Base-by-base conservation (phyloP, 2,113 vertebrate genomes). In the Hydrochoerus hydrochaeris region DNA sequence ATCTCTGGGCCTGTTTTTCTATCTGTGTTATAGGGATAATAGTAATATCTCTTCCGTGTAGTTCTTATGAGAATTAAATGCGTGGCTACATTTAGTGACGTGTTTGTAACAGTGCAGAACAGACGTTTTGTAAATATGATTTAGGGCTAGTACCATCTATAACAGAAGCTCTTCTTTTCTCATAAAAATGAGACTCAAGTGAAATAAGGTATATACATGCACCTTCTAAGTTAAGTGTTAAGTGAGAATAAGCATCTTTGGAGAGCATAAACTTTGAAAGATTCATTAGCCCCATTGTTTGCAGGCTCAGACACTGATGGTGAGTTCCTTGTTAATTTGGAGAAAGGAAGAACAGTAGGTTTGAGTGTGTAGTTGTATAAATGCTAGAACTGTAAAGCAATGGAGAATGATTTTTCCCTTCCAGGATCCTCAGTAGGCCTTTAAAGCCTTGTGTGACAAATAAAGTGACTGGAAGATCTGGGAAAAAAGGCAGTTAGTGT, bases 381-480 rank as follows among this genome's bases (percentile, higher is more conserved):
- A 52, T 78, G 63, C 62, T 88, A 16, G 73, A 71, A 20, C 35
- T 52, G 44, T 95, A 67, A 71, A 85, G 52, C 57, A 71, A 11
- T 24, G 28, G 16, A 44, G 62, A 71, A n/a, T 81, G 69, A 85
- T 38, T 93, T 94, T 85, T 52, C 28, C 10, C 20, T 86, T 49
- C 41, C 28, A 69, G 62, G 91, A 32, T 77, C 38, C 63, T 92
- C 57, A 60, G 75, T 46, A n/a, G 78, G 35, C 38, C 78, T 93
- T 85, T 28, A 85, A 85, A 93, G 54, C 58, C 32, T 28, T 73
- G 75, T 14, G 81, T 57, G 38, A 32, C 46, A 41, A 77, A 57
- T 63, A 69, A 84, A 87, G 60, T 91, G 46, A 41, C 90, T 93
- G 73, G 80, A 88, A 28, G 65, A 83, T 95, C 94, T 92, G 69